phyloP scores from a whole-genome alignment of 2,888 invertebrate species.

The Macropis europaea region DNA sequence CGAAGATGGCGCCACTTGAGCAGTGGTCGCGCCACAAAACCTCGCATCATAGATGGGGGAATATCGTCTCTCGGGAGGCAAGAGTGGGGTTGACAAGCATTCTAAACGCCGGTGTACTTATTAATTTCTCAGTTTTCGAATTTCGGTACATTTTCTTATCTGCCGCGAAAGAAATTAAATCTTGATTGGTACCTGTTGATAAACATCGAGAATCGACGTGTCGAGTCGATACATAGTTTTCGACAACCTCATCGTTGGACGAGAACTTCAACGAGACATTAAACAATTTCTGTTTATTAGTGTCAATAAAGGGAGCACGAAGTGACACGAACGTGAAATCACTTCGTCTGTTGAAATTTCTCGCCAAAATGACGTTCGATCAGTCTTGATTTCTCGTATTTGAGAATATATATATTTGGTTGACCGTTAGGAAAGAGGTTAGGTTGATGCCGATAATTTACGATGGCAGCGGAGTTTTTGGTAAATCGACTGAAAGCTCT shows the following conservation, averaged over 20 bases:
- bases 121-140: background rate
- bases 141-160: too few species aligned
- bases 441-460: conserved; percentile 30
- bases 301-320: background rate
- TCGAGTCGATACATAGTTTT: conserved; percentile 14
- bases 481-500: conserved; percentile 82
- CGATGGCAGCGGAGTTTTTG: conserved; percentile 80
- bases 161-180: too few species aligned
- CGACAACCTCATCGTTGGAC: conserved; percentile 7
- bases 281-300: background rate
- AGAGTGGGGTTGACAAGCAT: too few species aligned
- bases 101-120: too few species aligned
- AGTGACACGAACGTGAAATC: background rate
- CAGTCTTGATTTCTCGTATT: conserved; percentile 3
- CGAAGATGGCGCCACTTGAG: too few species aligned
- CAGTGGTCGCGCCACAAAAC: too few species aligned
- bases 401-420: conserved; percentile 5
- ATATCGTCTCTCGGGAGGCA: too few species aligned
- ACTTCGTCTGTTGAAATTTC: background rate
- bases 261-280: background rate
- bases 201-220: conserved; percentile 5
- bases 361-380: conserved; percentile 39
- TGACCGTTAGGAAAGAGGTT: conserved; percentile 20
- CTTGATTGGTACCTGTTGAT: conserved; percentile 26
- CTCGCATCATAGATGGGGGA: too few species aligned